phyloP scores from a whole-genome alignment of 1,140 invertebrate species.

The Drosophila takahashii region DNA sequence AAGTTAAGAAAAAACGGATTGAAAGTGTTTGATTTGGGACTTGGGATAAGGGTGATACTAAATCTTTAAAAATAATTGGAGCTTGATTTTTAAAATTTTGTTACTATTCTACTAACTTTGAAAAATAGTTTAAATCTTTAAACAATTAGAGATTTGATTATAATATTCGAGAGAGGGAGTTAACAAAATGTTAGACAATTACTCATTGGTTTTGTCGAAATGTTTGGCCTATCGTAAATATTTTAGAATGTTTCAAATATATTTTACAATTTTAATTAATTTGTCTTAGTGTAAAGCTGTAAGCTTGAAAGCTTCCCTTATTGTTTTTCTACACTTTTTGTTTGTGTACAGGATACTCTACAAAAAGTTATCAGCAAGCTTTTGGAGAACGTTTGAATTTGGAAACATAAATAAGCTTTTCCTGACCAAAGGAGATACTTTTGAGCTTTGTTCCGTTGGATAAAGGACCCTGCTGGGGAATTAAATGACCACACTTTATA shows the following conservation, averaged over 20 bases:
- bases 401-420: neutral
- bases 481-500: slow-evolving; percentile 19
- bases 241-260: no score
- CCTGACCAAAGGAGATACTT: neutral
- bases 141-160: no score
- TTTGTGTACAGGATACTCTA: neutral
- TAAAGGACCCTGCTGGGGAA: slow-evolving; percentile 5
- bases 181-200: no score
- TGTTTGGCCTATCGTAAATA: no score
- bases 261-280: neutral
- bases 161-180: no score
- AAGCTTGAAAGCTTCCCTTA: neutral
- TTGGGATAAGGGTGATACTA: neutral
- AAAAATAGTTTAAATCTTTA: no score
- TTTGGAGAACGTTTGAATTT: neutral
- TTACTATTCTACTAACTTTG: no score
- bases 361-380: neutral
- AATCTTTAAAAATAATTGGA: neutral
- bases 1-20: slow-evolving; percentile 73
- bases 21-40: slow-evolving; percentile 4
- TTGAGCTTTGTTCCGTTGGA: slow-evolving; percentile 13
- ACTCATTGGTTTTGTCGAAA: no score
- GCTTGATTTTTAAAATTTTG: no score
- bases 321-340: neutral
- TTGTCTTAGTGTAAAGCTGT: neutral